phyloP scores from a whole-genome alignment of 2,113 vertebrate species.

The Phrynosoma platyrhinos region DNA sequence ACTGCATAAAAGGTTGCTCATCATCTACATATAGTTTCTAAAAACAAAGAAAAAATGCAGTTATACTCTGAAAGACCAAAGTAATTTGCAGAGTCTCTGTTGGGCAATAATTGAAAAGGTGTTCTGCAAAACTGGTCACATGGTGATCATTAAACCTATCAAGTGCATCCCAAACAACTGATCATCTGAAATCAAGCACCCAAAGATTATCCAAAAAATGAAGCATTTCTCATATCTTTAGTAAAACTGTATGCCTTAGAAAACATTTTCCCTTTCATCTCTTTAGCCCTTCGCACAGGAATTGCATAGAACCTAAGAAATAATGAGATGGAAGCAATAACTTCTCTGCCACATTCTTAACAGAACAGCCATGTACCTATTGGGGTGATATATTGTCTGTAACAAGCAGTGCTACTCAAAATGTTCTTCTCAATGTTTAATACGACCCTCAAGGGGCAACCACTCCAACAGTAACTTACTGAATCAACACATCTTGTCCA shows the following conservation, averaged over 20 bases:
- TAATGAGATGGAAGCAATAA: conserved; percentile 75
- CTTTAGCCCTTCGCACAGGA: conserved; percentile 70
- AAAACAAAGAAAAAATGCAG: not conserved
- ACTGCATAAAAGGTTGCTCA: conserved; percentile 29
- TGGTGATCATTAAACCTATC: conserved; percentile 55
- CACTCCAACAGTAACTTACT: conserved; percentile 78
- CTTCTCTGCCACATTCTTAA: conserved; percentile 69
- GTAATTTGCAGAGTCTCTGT: conserved; percentile 39
- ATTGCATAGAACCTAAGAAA: conserved; percentile 70
- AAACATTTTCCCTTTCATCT: conserved; percentile 71
- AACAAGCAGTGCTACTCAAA: conserved; percentile 77
- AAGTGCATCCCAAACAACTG: conserved; percentile 43
- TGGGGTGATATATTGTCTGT: conserved; percentile 77
- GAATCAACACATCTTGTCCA: conserved; percentile 78
- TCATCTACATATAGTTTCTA: not conserved
- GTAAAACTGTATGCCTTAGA: conserved; percentile 54
- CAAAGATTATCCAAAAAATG: conserved; percentile 38
- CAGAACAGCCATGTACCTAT: conserved; percentile 74
- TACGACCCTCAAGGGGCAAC: conserved; percentile 77
- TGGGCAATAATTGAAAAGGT: conserved; percentile 45
- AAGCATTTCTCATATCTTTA: conserved; percentile 43
- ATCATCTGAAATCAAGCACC: conserved; percentile 38
- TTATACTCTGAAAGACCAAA: conserved; percentile 25
- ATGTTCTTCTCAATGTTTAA: conserved; percentile 77
- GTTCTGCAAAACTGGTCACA: conserved; percentile 55